A percentile compares a stretch with the other conserved stretches of the same genome.
These are phyloP conservation scores for Drosophila formosana DNA, from an alignment of 2,888 invertebrate species.

Conservation along the genomic window DNA sequence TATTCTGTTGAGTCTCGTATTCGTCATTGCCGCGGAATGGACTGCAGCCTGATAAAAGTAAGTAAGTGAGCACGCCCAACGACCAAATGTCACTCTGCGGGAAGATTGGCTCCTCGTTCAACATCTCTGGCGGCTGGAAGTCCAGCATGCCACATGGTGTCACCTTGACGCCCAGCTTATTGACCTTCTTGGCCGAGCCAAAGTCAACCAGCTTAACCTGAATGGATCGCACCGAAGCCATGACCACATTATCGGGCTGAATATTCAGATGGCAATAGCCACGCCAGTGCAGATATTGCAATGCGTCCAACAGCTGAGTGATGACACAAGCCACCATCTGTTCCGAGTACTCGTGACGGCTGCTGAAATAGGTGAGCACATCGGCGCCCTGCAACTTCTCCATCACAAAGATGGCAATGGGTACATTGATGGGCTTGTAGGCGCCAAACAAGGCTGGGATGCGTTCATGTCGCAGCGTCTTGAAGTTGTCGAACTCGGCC, in stretches of 20 bases:
- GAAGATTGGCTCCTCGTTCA: slow-evolving; percentile 94
- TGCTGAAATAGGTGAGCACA: slow-evolving; percentile 94
- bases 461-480: slow-evolving; percentile 94
- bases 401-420: slow-evolving; percentile 90
- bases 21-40: slow-evolving; percentile 94
- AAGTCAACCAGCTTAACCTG: slow-evolving; percentile 97
- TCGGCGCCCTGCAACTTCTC: slow-evolving; percentile 96
- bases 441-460: slow-evolving; percentile 91
- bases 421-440: slow-evolving; percentile 89
- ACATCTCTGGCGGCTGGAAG: slow-evolving; percentile 94
- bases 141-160: slow-evolving; percentile 91
- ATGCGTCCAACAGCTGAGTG: slow-evolving; percentile 93
- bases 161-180: slow-evolving; percentile 89
- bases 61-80: slow-evolving; percentile 95
- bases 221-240: slow-evolving; percentile 93
- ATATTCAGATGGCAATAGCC: slow-evolving; percentile 95
- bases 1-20: slow-evolving; percentile 95
- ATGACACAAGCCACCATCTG: slow-evolving; percentile 95
- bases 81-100: slow-evolving; percentile 98
- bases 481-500: slow-evolving; percentile 93
- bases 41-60: slow-evolving; percentile 95
- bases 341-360: slow-evolving; percentile 95
- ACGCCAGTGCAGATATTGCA: slow-evolving; percentile 98
- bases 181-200: slow-evolving; percentile 93
- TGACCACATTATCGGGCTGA: slow-evolving; percentile 97